Evolutionary conservation across 2,797 vertebrate genomes (phyloP), one percentile per base, ranked within the genome.

Genomic region (Rhynchotus rufescens): DNA sequence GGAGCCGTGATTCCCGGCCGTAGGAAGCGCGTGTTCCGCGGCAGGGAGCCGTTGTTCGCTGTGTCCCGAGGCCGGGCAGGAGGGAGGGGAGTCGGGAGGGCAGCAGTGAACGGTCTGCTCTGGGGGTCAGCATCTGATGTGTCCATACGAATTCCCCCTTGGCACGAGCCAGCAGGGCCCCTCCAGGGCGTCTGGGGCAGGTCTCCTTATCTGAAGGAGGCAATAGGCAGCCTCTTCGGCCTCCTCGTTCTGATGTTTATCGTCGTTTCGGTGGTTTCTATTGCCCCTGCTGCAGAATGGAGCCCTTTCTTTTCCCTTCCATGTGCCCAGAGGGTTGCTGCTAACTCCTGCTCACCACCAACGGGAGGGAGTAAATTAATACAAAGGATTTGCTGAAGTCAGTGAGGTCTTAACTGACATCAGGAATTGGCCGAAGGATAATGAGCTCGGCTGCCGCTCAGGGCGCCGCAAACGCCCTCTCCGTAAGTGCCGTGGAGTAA

Each of bases 171-270:
- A 15, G 2, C 3, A 13, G 21, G 65, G 49, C 76, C 60, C 8
- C 81, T 66, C 51, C 38, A 44, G 75, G 49, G 56, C 6, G 0
- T 52, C 67, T 25, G 1, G 2, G 81, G 51, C 47, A 52, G 38
- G 1, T 38, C 15, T 64, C 28, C 47, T 77, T 19, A 45, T 45
- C 47, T 57, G 64, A 59, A 54, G 12, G 8, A 20, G 2, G 6
- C 36, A 34, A 60, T 23, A 3, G 3, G 42, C 49, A 7, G 38
- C 9, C 66, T 28, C 51, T 67, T 10, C 65, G 65, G 17, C n/a
- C 60, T 71, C 67, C 47, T 36, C 16, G 4, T 73, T 65, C 51
- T 36, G 3, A 0, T 2, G 1, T 0, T 40, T 42, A 7, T 82
- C 2, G 5, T 30, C 2, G 1, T 71, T 83, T 34, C 23, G 15